Evolutionary conservation across 2,113 vertebrate genomes (phyloP), one percentile per base, ranked within the genome.

Genomic region (Leptobrachium leishanense): DNA sequence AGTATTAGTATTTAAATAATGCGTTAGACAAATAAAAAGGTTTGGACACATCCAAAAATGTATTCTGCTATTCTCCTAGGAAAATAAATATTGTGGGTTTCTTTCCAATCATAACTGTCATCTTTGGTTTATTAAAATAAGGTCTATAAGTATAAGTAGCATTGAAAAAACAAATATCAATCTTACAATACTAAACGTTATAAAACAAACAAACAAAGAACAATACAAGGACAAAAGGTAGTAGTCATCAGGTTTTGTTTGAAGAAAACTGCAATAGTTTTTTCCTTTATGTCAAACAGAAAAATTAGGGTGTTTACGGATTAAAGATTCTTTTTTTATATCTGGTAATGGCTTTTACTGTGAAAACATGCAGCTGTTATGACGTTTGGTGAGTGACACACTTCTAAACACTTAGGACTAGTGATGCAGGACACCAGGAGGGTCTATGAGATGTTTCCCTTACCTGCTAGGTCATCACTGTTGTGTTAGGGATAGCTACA

Each of bases 1-100:
- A 20, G 64, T 71, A 81, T 81, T 81, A 81, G 78, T 72, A 81
- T 81, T 81, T 81, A 74, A 81, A 81, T 81, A 74, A 81, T 81
- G 72, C 13, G 74, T 81, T 81, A 81, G 72, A 72, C 78, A 74
- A 68, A 81, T 80, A 80, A 74, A 81, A 63, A 68, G 31, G 20
- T 39, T 59, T 15, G 62, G 65, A 41, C 50, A 73, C 68, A 41
- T 64, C 8, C 42, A 80, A 44, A 71, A 44, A 40, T 43, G 39
- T 59, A n/a, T 66, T 59, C 39, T 50, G 67, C 5, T 12, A 62
- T 42, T 70, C n/a, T 77, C 11, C 43, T 10, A 50, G 76, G 54
- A 62, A 69, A 77, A 64, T 64, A 70, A 77, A 50, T 68, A 76
- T 69, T 46, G 43, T 46, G 31, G 13, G 53, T 70, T 44, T 68